A percentile compares a stretch with the other conserved stretches of the same genome.
Evolutionary conservation across 2,113 vertebrate species (phyloP).

Genomic region (Theristicus caerulescens): DNA sequence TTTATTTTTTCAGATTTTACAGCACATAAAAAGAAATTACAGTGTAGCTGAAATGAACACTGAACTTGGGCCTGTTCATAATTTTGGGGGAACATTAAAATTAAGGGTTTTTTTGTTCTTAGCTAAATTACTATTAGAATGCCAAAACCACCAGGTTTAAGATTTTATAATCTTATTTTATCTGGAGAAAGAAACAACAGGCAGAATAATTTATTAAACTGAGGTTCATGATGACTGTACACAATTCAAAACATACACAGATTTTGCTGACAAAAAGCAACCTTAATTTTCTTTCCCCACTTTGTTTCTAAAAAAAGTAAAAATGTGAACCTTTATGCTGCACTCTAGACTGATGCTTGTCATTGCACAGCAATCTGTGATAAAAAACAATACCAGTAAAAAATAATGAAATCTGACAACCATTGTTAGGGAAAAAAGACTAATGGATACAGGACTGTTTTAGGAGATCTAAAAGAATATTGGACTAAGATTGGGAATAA

Average conservation of each 20-base stretch:
- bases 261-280: background rate
- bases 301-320: background rate
- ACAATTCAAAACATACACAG: background rate
- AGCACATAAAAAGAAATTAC: background rate
- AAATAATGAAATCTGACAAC: background rate
- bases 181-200: background rate
- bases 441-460: background rate
- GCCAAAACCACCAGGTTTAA: background rate
- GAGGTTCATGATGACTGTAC: background rate
- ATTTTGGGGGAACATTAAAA: background rate
- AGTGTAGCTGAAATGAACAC: background rate
- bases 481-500: background rate
- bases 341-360: background rate
- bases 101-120: rapidly evolving
- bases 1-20: background rate
- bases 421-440: background rate
- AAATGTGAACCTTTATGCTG: background rate
- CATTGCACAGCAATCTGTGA: background rate
- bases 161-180: background rate
- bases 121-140: background rate
- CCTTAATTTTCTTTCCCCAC: background rate
- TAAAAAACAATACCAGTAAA: background rate
- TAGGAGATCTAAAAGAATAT: background rate
- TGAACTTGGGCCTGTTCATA: background rate
- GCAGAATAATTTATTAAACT: background rate